Evolutionary conservation across 2,888 invertebrate genomes (phyloP).

Genomic region (Scaptomyza flava): DNA sequence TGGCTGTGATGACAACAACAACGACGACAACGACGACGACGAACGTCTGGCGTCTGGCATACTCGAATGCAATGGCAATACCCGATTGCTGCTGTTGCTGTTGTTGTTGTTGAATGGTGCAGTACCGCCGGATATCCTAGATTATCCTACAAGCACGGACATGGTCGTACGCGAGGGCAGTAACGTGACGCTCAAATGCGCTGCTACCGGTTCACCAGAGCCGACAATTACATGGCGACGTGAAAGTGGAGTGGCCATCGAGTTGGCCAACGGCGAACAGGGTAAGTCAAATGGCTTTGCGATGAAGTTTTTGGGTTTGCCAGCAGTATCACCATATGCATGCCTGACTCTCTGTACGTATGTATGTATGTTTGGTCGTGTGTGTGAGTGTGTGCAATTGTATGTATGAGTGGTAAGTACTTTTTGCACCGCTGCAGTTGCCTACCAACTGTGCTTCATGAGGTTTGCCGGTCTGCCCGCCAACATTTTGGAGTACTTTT

Average conservation of each 20-base stretch:
- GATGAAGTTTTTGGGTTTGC: slow-evolving; percentile 32
- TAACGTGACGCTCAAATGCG: slow-evolving; percentile 93
- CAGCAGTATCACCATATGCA: slow-evolving; percentile 45
- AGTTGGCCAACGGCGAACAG: slow-evolving; percentile 88
- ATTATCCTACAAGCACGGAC: slow-evolving; percentile 93
- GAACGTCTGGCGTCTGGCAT: slow-evolving; percentile 66
- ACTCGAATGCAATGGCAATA: slow-evolving; percentile 54
- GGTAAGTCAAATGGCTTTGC: slow-evolving; percentile 85
- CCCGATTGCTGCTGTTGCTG: slow-evolving; percentile 20
- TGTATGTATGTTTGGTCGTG: not conserved
- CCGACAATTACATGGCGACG: slow-evolving; percentile 95
- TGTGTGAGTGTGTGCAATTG: slow-evolving; percentile 17
- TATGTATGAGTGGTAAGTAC: slow-evolving; percentile 67
- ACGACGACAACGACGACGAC: slow-evolving; percentile 28
- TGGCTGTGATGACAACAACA: slow-evolving; percentile 38
- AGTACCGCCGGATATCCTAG: slow-evolving; percentile 95
- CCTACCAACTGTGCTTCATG: slow-evolving; percentile 47
- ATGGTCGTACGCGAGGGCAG: slow-evolving; percentile 95
- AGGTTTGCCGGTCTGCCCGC: slow-evolving; percentile 51
- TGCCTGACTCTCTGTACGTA: slow-evolving; percentile 22
- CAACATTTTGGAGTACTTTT: slow-evolving; percentile 77
- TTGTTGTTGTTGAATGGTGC: slow-evolving; percentile 57
- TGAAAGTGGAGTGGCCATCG: slow-evolving; percentile 91
- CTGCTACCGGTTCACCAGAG: slow-evolving; percentile 93
- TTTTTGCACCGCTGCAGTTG: slow-evolving; percentile 64